A percentile compares a stretch with the other conserved stretches of the same genome.
Evolutionary conservation across 92 coral and sea anemone species (phyloP).

Genomic region (Zoanthus sansibaricus): DNA sequence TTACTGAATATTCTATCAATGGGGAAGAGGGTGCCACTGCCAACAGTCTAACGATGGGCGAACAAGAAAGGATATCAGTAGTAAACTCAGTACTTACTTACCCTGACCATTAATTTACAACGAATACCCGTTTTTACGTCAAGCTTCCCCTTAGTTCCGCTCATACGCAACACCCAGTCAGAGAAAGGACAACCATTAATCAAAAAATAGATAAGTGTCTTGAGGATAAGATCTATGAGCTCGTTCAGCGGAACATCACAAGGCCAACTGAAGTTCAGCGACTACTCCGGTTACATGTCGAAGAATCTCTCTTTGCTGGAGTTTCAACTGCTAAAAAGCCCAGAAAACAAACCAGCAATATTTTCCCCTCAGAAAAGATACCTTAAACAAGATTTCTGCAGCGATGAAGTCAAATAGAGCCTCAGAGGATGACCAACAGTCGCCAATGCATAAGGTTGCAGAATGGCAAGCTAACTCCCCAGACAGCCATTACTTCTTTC

Average conservation of each 20-base stretch:
- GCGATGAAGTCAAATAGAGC: slow-evolving; percentile 30
- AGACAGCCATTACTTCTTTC: slow-evolving; percentile 12
- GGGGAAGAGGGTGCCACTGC: background rate
- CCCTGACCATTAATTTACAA: slow-evolving; percentile 17
- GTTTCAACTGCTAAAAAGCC: slow-evolving; percentile 31
- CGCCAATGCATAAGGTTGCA: slow-evolving; percentile 17
- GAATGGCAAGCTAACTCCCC: slow-evolving; percentile 47
- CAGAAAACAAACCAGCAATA: slow-evolving; percentile 43
- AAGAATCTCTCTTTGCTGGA: slow-evolving; percentile 50
- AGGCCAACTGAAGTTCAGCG: slow-evolving; percentile 47
- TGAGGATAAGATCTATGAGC: slow-evolving; percentile 35
- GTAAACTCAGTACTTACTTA: slow-evolving; percentile 17
- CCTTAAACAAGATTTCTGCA: slow-evolving; percentile 27
- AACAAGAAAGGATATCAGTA: slow-evolving; percentile 27
- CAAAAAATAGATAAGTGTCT: slow-evolving; percentile 46
- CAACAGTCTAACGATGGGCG: slow-evolving; percentile 12
- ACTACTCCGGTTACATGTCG: slow-evolving; percentile 29
- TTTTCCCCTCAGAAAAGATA: slow-evolving; percentile 49
- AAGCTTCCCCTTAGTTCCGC: slow-evolving; percentile 48
- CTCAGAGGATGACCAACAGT: slow-evolving; percentile 40
- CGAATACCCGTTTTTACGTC: slow-evolving; percentile 42
- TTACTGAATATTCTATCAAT: slow-evolving; percentile 21
- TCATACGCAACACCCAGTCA: slow-evolving; percentile 54
- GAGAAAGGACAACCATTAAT: slow-evolving; percentile 29
- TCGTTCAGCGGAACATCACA: slow-evolving; percentile 44